phyloP scores from a whole-genome alignment of 2,113 vertebrate species.

The Vulpes lagopus region DNA sequence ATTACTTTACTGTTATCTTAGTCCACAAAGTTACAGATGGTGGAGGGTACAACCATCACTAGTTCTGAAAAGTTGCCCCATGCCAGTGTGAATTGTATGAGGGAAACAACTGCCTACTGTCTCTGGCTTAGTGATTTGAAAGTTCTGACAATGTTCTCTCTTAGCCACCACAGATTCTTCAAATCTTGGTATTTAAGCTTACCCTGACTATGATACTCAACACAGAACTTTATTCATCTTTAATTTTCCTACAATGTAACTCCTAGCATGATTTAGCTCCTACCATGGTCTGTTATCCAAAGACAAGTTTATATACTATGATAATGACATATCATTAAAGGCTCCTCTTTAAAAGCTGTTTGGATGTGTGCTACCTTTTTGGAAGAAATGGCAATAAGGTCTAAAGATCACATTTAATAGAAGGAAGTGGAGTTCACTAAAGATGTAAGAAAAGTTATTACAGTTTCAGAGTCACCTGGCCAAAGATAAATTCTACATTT shows the following conservation, averaged over 20 bases:
- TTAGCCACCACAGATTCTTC: not conserved
- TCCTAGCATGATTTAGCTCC: not conserved
- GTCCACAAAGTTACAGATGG: not conserved
- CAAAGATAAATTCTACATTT: slow-evolving; percentile 50
- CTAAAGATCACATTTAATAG: slow-evolving; percentile 39
- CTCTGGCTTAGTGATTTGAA: not conserved
- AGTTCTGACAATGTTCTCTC: not conserved
- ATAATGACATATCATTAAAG: not conserved
- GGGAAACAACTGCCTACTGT: not conserved
- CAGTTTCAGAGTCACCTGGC: not conserved
- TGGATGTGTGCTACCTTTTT: not conserved
- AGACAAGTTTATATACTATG: not conserved
- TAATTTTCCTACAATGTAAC: not conserved
- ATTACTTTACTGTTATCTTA: not conserved
- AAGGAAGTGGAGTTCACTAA: slow-evolving; percentile 54
- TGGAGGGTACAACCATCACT: not conserved
- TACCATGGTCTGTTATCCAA: not conserved
- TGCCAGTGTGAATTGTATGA: not conserved
- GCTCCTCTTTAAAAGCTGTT: not conserved
- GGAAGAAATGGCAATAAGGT: not conserved
- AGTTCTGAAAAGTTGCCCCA: not conserved
- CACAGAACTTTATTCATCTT: not conserved
- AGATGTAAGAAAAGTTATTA: slow-evolving; percentile 52
- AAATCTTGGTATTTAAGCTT: slow-evolving; percentile 17
- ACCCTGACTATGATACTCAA: not conserved